Conservation (phyloP, 2,888 invertebrate species). For the Diogma glabrata region DNA sequence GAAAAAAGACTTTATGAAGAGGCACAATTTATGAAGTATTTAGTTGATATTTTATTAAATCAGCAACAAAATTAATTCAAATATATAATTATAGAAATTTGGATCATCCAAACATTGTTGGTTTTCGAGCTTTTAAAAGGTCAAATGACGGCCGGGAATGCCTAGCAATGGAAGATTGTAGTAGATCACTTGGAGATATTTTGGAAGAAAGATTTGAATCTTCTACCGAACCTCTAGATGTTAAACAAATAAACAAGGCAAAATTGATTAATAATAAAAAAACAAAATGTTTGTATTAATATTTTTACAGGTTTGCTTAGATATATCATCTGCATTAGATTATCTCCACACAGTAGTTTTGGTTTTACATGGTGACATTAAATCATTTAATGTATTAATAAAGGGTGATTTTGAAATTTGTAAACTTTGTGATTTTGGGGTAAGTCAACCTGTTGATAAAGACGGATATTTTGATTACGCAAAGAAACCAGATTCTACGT, state of each 20-base stretch:
- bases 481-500: constrained; percentile 41
- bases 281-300: background rate
- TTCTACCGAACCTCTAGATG: constrained; percentile 45
- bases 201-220: constrained; percentile 55
- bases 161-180: constrained; percentile 70
- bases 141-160: constrained; percentile 37
- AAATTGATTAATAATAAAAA: constrained; percentile 6
- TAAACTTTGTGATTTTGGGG: constrained; percentile 78
- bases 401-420: constrained; percentile 62
- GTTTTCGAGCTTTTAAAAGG: constrained; percentile 47
- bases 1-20: constrained; percentile 50
- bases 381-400: constrained; percentile 70
- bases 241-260: constrained; percentile 48
- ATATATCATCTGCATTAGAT: constrained; percentile 57
- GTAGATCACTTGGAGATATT: constrained; percentile 57
- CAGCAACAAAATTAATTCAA: too few species aligned
- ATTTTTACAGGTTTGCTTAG: constrained; percentile 43
- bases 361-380: constrained; percentile 71
- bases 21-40: constrained; percentile 55
- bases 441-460: constrained; percentile 56
- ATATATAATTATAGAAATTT: constrained; percentile 43
- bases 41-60: too few species aligned
- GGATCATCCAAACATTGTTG: constrained; percentile 73
- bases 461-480: constrained; percentile 48
- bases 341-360: constrained; percentile 63